Percentiles rank a stretch among this genome's conserved stretches.
phyloP scores from a whole-genome alignment of 2,888 invertebrate genomes.

The Melanophora roralis region DNA sequence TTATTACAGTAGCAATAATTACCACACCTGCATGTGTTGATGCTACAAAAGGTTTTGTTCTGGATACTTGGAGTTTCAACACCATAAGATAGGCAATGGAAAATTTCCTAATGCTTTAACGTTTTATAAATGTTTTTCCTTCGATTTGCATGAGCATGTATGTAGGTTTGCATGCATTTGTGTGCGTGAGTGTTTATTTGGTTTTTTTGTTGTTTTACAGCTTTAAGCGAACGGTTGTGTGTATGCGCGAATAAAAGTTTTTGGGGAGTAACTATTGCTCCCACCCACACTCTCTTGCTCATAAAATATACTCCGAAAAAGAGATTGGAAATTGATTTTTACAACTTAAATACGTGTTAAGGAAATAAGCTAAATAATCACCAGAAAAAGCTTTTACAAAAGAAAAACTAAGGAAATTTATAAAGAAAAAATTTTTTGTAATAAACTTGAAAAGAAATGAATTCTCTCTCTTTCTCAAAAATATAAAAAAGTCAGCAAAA shows the following conservation, averaged over 20 bases:
- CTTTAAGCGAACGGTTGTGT: not conserved
- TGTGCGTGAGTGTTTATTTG: not conserved
- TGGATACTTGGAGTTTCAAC: conserved; percentile 56
- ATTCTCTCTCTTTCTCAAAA: not conserved
- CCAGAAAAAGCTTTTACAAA: conserved; percentile 24
- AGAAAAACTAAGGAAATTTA: not conserved
- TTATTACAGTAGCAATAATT: conserved; percentile 46
- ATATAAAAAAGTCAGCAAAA: too few species aligned
- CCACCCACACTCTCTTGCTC: not conserved
- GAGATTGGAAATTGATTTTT: conserved; percentile 51
- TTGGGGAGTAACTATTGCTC: not conserved
- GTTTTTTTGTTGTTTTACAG: conserved; percentile 8
- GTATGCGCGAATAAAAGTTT: too few species aligned
- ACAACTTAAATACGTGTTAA: conserved; percentile 5
- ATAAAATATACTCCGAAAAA: not conserved
- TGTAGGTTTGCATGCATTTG: not conserved
- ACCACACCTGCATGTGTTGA: conserved; percentile 56
- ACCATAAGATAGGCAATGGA: conserved; percentile 55
- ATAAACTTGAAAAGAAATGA: conserved; percentile 25
- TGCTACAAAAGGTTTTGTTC: conserved; percentile 60
- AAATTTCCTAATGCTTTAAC: conserved; percentile 16
- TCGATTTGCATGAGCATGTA: not conserved
- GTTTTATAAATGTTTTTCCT: not conserved
- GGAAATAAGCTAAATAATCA: conserved; percentile 6
- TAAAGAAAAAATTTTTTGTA: not conserved